Conservation (phyloP, 2,888 invertebrate genomes). For the Ametastegia equiseti region DNA sequence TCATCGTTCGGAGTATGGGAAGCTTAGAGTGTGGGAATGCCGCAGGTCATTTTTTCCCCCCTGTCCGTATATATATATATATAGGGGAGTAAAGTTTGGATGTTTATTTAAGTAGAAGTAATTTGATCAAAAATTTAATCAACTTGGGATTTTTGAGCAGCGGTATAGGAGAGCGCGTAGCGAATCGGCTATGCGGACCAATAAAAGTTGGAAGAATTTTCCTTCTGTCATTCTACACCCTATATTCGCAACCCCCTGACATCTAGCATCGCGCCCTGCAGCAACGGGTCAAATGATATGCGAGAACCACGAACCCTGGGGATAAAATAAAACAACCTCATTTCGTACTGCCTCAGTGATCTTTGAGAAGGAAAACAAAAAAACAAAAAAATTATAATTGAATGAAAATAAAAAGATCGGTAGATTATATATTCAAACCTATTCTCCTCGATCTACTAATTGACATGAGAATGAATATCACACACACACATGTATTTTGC, state of each 20-base stretch:
- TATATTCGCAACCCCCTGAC: not conserved
- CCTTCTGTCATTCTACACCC: constrained; percentile 50
- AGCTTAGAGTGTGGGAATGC: constrained; percentile 59
- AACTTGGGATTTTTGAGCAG: constrained; percentile 74
- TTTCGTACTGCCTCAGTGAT: too few species aligned
- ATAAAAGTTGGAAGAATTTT: constrained; percentile 71
- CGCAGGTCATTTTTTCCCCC: constrained; percentile 21
- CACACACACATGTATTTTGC: too few species aligned
- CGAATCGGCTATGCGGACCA: constrained; percentile 70
- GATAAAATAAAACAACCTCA: not conserved
- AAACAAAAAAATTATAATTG: too few species aligned
- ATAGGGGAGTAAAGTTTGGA: constrained; percentile 51
- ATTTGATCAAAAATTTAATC: constrained; percentile 76
- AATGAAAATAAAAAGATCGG: too few species aligned
- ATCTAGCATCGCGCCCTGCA: not conserved
- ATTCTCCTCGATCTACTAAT: too few species aligned
- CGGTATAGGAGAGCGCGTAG: constrained; percentile 63
- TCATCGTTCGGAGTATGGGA: not conserved
- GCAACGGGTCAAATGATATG: constrained; percentile 13
- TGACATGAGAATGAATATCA: too few species aligned
- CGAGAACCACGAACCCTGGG: not conserved
- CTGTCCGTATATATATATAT: not conserved
- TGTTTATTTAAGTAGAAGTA: constrained; percentile 75
- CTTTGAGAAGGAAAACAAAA: too few species aligned
- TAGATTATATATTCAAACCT: too few species aligned